These are phyloP conservation scores for Notodonta ziczac DNA, from an alignment of 2,888 invertebrate genomes.

Conservation along the genomic window DNA sequence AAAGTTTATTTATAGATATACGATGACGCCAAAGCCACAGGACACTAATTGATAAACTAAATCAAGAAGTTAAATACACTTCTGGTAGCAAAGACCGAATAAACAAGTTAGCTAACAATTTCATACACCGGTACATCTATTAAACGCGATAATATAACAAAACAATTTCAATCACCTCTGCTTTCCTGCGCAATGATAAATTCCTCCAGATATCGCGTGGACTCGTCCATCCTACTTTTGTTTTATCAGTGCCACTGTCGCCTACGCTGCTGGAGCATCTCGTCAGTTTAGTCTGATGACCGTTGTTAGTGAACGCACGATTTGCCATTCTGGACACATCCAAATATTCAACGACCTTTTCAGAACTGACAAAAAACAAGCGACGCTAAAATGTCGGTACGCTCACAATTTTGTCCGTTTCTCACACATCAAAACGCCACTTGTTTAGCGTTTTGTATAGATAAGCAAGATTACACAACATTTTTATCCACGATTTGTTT, in stretches of 20 bases:
- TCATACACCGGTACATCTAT: neutral
- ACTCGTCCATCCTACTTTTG: constrained; percentile 79
- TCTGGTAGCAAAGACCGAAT: constrained; percentile 26
- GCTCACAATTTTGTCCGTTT: constrained; percentile 38
- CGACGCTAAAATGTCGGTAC: constrained; percentile 34
- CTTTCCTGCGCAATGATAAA: constrained; percentile 75
- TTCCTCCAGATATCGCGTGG: constrained; percentile 81
- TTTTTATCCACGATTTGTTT: constrained; percentile 37
- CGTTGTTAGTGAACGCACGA: constrained; percentile 59
- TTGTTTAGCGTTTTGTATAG: constrained; percentile 43
- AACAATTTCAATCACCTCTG: constrained; percentile 63
- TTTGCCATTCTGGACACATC: constrained; percentile 72
- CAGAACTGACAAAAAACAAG: constrained; percentile 28
- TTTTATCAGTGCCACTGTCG: constrained; percentile 70
- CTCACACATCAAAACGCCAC: constrained; percentile 50
- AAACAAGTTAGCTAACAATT: neutral
- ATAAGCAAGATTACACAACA: constrained; percentile 32
- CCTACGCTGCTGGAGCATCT: constrained; percentile 77
- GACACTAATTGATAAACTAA: constrained; percentile 33
- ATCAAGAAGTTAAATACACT: constrained; percentile 1
- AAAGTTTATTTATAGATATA: constrained; percentile 32
- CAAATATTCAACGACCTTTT: constrained; percentile 32
- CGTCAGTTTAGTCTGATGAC: constrained; percentile 65
- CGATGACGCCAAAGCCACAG: constrained; percentile 30
- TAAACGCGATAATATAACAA: neutral